Evolutionary conservation across 1,140 invertebrate genomes (phyloP), one percentile per base, ranked within the genome.

Genomic region (Hycleus phaleratus): DNA sequence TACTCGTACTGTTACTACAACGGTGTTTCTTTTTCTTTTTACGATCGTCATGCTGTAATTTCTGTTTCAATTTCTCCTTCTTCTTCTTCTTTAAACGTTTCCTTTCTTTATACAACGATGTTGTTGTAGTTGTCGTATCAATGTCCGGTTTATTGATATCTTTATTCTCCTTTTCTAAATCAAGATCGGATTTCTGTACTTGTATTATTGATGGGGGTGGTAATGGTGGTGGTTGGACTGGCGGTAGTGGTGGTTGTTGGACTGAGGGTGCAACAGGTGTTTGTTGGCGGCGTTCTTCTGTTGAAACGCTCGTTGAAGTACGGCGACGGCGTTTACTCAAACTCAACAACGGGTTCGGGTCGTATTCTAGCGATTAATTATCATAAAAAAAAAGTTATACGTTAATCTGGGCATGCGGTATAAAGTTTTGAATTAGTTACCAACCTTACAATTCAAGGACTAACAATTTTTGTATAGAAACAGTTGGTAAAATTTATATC

Each of bases 331-430:
- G 77, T 72, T 90, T 91, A 5, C 85, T 84, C 11, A 91, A 70
- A 6, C 84, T 83, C 56, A 87, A 74, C 10, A 91, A 66, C 8
- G 89, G 89, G 75, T 91, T 91, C 3, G 85, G 83, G 74, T 91
- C 88, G 66, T 88, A 88, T 74, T 85, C 85, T 85, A 65, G 24
- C 70, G 78, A 59, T 38, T 26, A 46, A 50, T 46, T 7, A 4
- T 44, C n/a, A n/a, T 1, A 2, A 1, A 18, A 18, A 18, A 18
- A 18, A 18, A 18, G 18, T 18, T 18, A 18, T 18, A 12, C 0
- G 18, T 2, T 18, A 18, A 18, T 18, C 18, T 18, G 2, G 18
- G 1, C 18, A 18, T 18, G 18, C 18, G 0, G 1, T 1, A 18
- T 18, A 18, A 18, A 18, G 18, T 18, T 18, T 18, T 18, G 18